Evolutionary conservation across 2,113 vertebrate genomes (phyloP).

Genomic region (Barbus barbus): DNA sequence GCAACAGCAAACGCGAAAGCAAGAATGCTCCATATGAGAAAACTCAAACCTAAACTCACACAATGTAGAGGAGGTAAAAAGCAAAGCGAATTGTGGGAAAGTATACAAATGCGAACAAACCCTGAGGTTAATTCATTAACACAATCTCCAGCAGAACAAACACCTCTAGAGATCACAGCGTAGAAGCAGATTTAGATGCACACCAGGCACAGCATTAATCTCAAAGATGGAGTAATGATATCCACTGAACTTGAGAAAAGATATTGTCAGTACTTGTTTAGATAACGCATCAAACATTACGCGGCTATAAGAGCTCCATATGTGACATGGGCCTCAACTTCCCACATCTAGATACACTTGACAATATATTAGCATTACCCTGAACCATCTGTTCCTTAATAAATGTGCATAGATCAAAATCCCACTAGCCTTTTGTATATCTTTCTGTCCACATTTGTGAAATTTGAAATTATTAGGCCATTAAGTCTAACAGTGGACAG

Average conservation of each 20-base stretch:
- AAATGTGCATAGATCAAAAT: constrained; percentile 55
- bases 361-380: constrained; percentile 34
- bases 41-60: not conserved
- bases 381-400: constrained; percentile 57
- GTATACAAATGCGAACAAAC: not conserved
- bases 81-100: not conserved
- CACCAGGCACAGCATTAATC: not conserved
- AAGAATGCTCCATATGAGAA: not conserved
- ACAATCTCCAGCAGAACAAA: not conserved
- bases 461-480: not conserved
- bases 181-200: not conserved
- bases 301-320: not conserved
- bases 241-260: not conserved
- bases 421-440: constrained; percentile 48
- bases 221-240: not conserved
- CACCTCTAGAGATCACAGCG: no score
- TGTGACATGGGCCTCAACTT: not conserved
- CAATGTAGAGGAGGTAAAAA: not conserved
- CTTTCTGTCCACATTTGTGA: not conserved
- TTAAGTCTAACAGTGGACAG: not conserved
- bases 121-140: constrained; percentile 14
- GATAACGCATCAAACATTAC: not conserved
- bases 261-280: constrained; percentile 15
- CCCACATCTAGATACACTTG: constrained; percentile 30
- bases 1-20: not conserved